Percentiles rank a stretch among this genome's conserved stretches.
These are phyloP conservation scores for Dendrolimus pini DNA, from an alignment of 2,888 invertebrate genomes.

Conservation along the genomic window DNA sequence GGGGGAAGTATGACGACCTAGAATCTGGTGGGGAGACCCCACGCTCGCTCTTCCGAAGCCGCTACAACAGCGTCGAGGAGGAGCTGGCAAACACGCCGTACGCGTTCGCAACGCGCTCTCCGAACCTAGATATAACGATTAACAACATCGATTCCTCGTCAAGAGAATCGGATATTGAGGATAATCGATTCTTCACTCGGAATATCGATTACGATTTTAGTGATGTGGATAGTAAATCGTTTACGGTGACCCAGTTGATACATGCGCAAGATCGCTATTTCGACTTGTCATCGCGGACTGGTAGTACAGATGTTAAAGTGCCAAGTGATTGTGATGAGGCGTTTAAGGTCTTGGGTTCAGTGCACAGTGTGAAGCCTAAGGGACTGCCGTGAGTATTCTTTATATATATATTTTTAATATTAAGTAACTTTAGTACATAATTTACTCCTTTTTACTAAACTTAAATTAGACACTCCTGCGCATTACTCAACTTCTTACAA, in stretches of 20 bases:
- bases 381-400: constrained; percentile 28
- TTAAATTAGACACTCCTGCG: too few relatives aligned
- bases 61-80: constrained; percentile 70
- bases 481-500: too few relatives aligned
- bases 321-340: constrained; percentile 28
- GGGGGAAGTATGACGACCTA: constrained; percentile 48
- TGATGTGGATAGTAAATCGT: constrained; percentile 42
- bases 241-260: constrained; percentile 62
- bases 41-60: constrained; percentile 60
- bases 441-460: too few relatives aligned
- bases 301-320: constrained; percentile 2
- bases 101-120: constrained; percentile 59
- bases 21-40: constrained; percentile 37
- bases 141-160: constrained; percentile 45
- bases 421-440: too few relatives aligned
- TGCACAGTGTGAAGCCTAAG: constrained; percentile 15
- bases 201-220: constrained; percentile 40
- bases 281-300: constrained; percentile 45
- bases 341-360: constrained; percentile 41
- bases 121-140: constrained; percentile 52
- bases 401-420: background rate
- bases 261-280: constrained; percentile 68
- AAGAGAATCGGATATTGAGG: constrained; percentile 42
- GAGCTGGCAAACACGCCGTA: constrained; percentile 71
- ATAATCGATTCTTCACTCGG: constrained; percentile 53